phyloP scores from a whole-genome alignment of 1,140 invertebrate species.

The Panagrolaimus sp. region DNA sequence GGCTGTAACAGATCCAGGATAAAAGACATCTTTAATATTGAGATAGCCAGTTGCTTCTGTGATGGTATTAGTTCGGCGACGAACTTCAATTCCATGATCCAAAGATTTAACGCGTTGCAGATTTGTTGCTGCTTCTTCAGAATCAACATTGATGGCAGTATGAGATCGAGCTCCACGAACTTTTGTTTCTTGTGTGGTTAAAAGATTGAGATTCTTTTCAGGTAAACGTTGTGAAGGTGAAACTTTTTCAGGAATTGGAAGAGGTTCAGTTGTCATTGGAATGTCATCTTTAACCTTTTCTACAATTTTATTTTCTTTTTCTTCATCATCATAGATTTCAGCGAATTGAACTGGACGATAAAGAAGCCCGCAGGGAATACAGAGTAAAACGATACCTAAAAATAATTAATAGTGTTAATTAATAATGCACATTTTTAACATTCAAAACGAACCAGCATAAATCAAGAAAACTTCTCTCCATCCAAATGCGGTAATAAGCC shows the following conservation, averaged over 20 bases:
- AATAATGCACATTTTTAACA: background rate
- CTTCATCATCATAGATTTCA: slow-evolving; percentile 64
- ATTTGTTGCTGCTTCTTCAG: slow-evolving; percentile 32
- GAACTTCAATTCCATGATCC: slow-evolving; percentile 47
- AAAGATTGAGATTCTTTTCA: slow-evolving; percentile 2
- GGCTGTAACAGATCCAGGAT: slow-evolving; percentile 74
- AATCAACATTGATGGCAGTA: slow-evolving; percentile 16
- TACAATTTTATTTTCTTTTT: slow-evolving; percentile 36
- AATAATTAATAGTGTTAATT: slow-evolving; percentile 1
- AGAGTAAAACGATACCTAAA: slow-evolving; percentile 60
- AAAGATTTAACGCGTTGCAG: slow-evolving; percentile 47
- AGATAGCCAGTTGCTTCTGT: slow-evolving; percentile 69
- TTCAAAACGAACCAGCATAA: slow-evolving; percentile 66
- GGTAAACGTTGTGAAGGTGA: slow-evolving; percentile 11
- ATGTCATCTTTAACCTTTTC: slow-evolving; percentile 21
- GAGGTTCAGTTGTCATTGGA: background rate
- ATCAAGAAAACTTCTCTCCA: slow-evolving; percentile 70
- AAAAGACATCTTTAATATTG: slow-evolving; percentile 78
- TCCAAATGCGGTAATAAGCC: slow-evolving; percentile 61
- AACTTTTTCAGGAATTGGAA: slow-evolving; percentile 11
- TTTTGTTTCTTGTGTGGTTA: slow-evolving; percentile 6
- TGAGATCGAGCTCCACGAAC: slow-evolving; percentile 41
- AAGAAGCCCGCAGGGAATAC: slow-evolving; percentile 75
- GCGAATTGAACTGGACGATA: slow-evolving; percentile 68
- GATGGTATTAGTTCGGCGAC: slow-evolving; percentile 67